Evolutionary conservation across 2,113 vertebrate genomes (phyloP).

Genomic region (Mobula birostris): DNA sequence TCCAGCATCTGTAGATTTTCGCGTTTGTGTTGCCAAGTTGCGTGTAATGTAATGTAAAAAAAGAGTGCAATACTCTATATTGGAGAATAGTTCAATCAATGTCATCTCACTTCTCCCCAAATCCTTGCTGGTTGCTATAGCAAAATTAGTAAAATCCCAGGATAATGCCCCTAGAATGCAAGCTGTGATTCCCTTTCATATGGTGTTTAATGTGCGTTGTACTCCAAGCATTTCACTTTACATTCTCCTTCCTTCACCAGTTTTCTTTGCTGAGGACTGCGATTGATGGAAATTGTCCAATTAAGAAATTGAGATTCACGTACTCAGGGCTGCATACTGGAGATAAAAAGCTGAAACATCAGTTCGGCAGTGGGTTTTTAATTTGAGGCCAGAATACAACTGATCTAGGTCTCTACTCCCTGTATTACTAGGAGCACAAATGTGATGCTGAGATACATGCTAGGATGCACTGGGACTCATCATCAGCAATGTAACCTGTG

Average conservation of each 20-base stretch:
- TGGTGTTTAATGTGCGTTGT: background rate
- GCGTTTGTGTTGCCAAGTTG: background rate
- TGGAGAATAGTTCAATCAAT: background rate
- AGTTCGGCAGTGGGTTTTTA: background rate
- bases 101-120: background rate
- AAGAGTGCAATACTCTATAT: background rate
- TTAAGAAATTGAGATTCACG: too few relatives aligned
- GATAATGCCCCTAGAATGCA: background rate
- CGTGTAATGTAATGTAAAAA: background rate
- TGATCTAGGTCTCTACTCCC: too few relatives aligned
- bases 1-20: too few relatives aligned
- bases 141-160: background rate
- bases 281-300: too few relatives aligned
- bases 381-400: background rate
- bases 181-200: background rate
- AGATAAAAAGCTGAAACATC: background rate
- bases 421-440: background rate
- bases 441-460: too few relatives aligned
- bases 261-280: background rate
- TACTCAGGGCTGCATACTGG: too few relatives aligned
- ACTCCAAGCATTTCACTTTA: background rate
- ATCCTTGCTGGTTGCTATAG: background rate
- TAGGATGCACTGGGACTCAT: too few relatives aligned
- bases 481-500: too few relatives aligned
- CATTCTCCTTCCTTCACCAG: background rate